Evolutionary conservation across 2,113 vertebrate genomes (phyloP).

Genomic region (Anhinga rufa): DNA sequence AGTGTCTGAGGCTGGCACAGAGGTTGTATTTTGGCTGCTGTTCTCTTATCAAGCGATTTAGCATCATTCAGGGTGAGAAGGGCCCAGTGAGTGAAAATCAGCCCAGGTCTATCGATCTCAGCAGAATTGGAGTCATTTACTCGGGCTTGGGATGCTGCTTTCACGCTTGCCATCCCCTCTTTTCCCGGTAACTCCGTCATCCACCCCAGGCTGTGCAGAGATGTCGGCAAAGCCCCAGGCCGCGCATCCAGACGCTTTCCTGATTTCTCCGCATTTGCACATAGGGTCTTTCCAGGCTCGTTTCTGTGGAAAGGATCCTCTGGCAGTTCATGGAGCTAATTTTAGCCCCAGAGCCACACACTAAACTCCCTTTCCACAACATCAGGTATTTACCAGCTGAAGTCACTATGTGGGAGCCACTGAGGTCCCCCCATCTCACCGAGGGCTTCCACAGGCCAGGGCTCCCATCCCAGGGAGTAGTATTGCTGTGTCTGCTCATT

Average conservation of each 20-base stretch:
- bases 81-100: neutral
- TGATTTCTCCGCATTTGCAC: neutral
- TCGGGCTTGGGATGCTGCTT: neutral
- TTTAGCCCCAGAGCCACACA: neutral
- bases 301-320: neutral
- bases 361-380: neutral
- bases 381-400: neutral
- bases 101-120: neutral
- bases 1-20: neutral
- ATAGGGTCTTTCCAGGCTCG: neutral
- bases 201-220: neutral
- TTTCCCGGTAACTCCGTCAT: neutral
- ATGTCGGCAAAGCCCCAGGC: neutral
- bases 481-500: neutral
- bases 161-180: neutral
- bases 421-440: neutral
- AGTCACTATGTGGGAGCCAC: neutral
- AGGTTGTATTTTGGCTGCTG: neutral
- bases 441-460: neutral
- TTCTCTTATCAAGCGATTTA: neutral
- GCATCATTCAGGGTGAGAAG: neutral
- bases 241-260: fast-evolving
- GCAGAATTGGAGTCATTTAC: neutral
- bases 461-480: neutral
- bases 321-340: neutral